Base-by-base conservation (phyloP, 2,113 vertebrate genomes). In the Anser brachyrhynchus region DNA sequence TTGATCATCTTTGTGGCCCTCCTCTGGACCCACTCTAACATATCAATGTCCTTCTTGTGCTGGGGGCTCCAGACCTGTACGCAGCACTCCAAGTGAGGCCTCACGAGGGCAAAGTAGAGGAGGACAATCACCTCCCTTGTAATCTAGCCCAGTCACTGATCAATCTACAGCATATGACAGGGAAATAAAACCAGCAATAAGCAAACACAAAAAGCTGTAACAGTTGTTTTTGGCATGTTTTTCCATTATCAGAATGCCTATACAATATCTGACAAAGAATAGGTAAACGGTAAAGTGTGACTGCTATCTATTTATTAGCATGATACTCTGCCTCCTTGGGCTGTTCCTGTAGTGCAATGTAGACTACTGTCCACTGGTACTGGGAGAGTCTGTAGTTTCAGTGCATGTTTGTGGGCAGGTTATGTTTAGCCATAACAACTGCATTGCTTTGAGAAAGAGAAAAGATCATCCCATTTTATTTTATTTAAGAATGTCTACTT, bases 341-440 rank as follows among this genome's bases (percentile, higher is more conserved):
- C n/a, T 69, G 39, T 28, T 39, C 41, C 65, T 55, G 69, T 14
- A 43, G 14, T 26, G 17, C 17, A 37, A 14, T 15, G 15, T 8
- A 54, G 43, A 69, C 17, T 21, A 2, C 6, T 4, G 14, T 33
- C 3, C 10, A 9, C 16, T 1, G 3, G 49, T 14, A 9, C 26
- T 39, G 71, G 22, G 51, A 37, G 8, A 2, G 13, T 26, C 28
- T 81, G 54, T 23, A 41, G 11, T 59, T 57, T 5, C 23, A 11
- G 4, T 23, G 7, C 19, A 25, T 28, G 11, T 39, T 10, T 37
- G 14, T 33, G 33, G 22, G 31, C 58, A 44, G 51, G 29, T 69
- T 57, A 10, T 26, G 29, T 26, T 49, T 46, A 62, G 33, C 29
- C 10, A 15, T 41, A 57, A 17, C 28, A 51, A n/a, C 8, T 35